These are phyloP conservation scores for Peromyscus aztecus DNA, from an alignment of 2,797 vertebrate genomes.

Conservation along the genomic window DNA sequence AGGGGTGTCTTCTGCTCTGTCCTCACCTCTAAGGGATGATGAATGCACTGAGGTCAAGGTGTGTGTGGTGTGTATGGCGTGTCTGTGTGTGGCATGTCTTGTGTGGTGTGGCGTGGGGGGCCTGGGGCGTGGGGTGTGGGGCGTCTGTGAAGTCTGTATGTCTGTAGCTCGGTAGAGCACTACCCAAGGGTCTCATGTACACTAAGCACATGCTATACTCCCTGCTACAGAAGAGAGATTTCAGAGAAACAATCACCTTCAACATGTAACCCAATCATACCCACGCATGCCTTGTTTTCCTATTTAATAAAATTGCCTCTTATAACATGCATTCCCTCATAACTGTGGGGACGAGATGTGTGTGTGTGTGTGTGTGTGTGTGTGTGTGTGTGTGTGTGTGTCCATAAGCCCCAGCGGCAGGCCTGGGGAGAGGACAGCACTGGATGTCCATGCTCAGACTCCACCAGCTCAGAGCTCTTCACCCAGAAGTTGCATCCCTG, in stretches of 20 bases:
- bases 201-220: background rate
- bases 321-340: background rate
- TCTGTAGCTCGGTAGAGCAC: no score
- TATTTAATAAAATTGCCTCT: background rate
- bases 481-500: background rate
- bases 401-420: background rate
- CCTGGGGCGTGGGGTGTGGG: background rate
- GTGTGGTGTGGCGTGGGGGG: background rate
- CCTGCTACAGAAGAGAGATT: background rate
- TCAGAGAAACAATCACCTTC: background rate
- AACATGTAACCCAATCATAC: background rate
- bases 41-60: background rate
- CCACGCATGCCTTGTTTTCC: background rate
- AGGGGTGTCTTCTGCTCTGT: background rate
- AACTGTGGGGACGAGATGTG: no score
- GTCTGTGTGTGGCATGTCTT: background rate
- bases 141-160: background rate
- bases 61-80: background rate
- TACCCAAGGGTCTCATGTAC: background rate
- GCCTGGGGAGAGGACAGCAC: background rate
- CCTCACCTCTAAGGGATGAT: accelerated
- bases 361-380: background rate
- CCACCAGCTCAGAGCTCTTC: background rate
- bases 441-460: background rate
- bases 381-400: background rate